phyloP scores from a whole-genome alignment of 35 echinoderm and acorn worm genomes.

The Stichopus chloronotus region DNA sequence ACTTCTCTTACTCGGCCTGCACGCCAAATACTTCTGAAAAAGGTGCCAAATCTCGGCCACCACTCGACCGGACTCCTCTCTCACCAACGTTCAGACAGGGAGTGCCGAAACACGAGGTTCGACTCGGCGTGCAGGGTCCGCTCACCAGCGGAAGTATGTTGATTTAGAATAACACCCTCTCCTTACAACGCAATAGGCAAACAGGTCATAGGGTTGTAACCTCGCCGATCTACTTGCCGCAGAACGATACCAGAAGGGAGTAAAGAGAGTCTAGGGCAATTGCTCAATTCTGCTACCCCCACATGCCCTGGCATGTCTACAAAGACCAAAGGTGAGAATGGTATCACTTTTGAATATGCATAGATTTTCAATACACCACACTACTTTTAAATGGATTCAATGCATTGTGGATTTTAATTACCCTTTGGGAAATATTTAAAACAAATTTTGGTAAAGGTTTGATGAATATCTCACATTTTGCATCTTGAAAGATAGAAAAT shows the following conservation, averaged over 20 bases:
- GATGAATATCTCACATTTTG: no score
- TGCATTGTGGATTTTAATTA: no score
- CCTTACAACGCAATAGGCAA: no score
- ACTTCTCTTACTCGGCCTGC: background rate
- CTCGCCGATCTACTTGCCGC: background rate
- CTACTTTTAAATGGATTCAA: no score
- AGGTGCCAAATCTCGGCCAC: background rate
- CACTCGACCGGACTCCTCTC: background rate
- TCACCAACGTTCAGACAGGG: background rate
- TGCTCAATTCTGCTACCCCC: background rate
- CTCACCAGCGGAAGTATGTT: background rate
- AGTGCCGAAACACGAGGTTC: slow-evolving; percentile 1
- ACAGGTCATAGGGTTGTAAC: slow-evolving; percentile 11
- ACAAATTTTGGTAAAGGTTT: no score
- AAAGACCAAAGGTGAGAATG: no score
- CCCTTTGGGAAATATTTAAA: no score
- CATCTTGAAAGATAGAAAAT: no score
- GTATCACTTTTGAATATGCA: no score
- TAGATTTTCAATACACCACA: no score
- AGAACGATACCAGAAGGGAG: background rate
- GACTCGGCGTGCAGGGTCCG: background rate
- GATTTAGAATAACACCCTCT: background rate
- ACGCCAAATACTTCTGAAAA: background rate
- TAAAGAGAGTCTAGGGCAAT: slow-evolving; percentile 10
- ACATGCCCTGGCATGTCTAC: no score